Evolutionary conservation across 2,888 invertebrate genomes (phyloP).

Genomic region (Mesorhabditis spiculigera): DNA sequence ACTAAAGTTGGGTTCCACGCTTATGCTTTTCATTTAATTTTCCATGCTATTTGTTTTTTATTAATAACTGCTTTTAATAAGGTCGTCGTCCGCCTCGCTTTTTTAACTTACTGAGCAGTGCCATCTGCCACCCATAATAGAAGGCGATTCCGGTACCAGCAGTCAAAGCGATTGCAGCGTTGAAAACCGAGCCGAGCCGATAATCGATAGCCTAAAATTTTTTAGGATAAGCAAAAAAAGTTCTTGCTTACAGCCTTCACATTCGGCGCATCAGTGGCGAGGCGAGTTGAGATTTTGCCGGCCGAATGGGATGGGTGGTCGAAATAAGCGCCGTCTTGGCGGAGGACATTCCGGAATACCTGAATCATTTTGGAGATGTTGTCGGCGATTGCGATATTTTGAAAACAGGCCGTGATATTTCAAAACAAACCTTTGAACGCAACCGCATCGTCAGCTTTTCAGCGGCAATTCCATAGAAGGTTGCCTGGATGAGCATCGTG

Average conservation of each 20-base stretch:
- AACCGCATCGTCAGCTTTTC: slow-evolving; percentile 60
- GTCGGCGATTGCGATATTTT: neutral
- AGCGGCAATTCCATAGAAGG: slow-evolving; percentile 58
- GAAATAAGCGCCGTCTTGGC: slow-evolving; percentile 62
- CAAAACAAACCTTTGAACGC: slow-evolving; percentile 41
- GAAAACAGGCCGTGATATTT: neutral
- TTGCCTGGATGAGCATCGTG: slow-evolving; percentile 38
- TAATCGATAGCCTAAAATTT: slow-evolving; percentile 60
- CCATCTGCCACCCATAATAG: slow-evolving; percentile 62
- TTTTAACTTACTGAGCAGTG: slow-evolving; percentile 34
- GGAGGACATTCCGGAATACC: slow-evolving; percentile 60
- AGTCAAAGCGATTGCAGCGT: slow-evolving; percentile 58
- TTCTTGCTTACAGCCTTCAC: slow-evolving; percentile 58
- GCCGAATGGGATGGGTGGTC: slow-evolving; percentile 60
- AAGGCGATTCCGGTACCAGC: slow-evolving; percentile 61
- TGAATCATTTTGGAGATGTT: slow-evolving; percentile 50
- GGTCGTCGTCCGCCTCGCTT: neutral
- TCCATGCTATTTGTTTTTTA: neutral
- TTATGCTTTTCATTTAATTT: neutral
- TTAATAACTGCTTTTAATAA: neutral
- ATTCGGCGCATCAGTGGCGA: slow-evolving; percentile 62
- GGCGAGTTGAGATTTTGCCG: slow-evolving; percentile 59
- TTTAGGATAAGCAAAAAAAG: neutral
- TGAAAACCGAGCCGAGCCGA: slow-evolving; percentile 60
- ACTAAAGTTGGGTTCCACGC: slow-evolving; percentile 27